A percentile compares a stretch with the other conserved stretches of the same genome.
Conservation (phyloP, 1,140 invertebrate species). For the Lepidurus arcticus region DNA sequence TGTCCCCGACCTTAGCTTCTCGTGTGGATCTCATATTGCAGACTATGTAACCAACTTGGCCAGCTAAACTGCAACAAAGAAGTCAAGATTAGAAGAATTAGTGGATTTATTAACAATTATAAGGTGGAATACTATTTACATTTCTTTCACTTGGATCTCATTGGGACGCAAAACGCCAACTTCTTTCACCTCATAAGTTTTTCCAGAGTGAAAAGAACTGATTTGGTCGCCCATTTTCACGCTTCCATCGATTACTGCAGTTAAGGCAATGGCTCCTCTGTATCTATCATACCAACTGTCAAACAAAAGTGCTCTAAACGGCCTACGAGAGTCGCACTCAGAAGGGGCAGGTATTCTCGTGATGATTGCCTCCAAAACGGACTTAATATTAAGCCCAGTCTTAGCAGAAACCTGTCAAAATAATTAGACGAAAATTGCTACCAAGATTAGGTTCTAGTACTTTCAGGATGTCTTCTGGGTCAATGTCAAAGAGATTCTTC, state of each 20-base stretch:
- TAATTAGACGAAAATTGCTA: not conserved
- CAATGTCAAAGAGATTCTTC: conserved; percentile 75
- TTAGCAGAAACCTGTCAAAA: conserved; percentile 75
- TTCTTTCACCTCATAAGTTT: conserved; percentile 69
- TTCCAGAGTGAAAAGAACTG: conserved; percentile 57
- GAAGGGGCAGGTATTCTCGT: conserved; percentile 68
- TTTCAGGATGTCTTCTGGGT: conserved; percentile 58
- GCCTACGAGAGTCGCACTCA: conserved; percentile 49
- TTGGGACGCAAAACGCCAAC: conserved; percentile 74
- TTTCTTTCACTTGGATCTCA: conserved; percentile 58
- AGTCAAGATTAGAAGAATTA: conserved; percentile 29
- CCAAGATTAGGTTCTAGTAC: conserved; percentile 43
- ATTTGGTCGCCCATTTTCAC: conserved; percentile 62
- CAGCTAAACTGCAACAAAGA: conserved; percentile 55
- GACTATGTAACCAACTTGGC: conserved; percentile 73
- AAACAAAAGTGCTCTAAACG: conserved; percentile 78
- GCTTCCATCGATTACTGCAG: conserved; percentile 70
- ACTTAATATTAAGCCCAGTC: conserved; percentile 67
- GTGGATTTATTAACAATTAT: conserved; percentile 18
- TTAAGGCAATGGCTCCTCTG: conserved; percentile 72
- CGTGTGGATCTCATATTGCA: conserved; percentile 72
- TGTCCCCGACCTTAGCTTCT: conserved; percentile 81
- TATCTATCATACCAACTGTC: conserved; percentile 92
- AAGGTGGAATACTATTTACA: conserved; percentile 52
- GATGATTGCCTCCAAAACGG: conserved; percentile 70